Percentiles rank a stretch among this genome's conserved stretches.
These are phyloP conservation scores for Piprites chloris DNA, from an alignment of 2,113 vertebrate species.

Conservation along the genomic window DNA sequence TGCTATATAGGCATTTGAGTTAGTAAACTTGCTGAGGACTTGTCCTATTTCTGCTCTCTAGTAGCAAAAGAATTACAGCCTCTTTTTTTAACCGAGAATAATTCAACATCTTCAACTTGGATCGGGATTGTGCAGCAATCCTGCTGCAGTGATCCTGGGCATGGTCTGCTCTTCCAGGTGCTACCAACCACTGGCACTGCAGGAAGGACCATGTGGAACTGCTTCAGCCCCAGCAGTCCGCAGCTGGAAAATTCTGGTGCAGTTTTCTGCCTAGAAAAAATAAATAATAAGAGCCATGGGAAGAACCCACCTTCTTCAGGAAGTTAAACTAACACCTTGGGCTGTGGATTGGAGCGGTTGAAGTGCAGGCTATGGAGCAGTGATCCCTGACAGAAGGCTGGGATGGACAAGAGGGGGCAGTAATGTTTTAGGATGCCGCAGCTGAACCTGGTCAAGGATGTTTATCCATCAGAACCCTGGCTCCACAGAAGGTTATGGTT, in stretches of 20 bases:
- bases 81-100: not conserved
- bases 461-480: not conserved
- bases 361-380: not conserved
- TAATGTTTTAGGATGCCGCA: not conserved
- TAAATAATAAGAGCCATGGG: no score
- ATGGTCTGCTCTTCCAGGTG: not conserved
- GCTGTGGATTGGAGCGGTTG: not conserved
- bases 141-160: not conserved
- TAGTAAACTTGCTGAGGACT: not conserved
- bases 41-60: not conserved
- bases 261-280: not conserved
- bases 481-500: not conserved
- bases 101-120: not conserved
- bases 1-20: not conserved
- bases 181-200: not conserved
- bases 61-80: not conserved
- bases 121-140: not conserved
- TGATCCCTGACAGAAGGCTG: not conserved
- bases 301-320: not conserved
- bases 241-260: not conserved
- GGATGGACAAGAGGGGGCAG: not conserved
- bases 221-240: not conserved
- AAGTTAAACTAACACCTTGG: fast-evolving
- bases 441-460: not conserved
- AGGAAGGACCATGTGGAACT: not conserved